Base-by-base conservation (phyloP, 2,888 invertebrate genomes). In the Calliopum simillimum region DNA sequence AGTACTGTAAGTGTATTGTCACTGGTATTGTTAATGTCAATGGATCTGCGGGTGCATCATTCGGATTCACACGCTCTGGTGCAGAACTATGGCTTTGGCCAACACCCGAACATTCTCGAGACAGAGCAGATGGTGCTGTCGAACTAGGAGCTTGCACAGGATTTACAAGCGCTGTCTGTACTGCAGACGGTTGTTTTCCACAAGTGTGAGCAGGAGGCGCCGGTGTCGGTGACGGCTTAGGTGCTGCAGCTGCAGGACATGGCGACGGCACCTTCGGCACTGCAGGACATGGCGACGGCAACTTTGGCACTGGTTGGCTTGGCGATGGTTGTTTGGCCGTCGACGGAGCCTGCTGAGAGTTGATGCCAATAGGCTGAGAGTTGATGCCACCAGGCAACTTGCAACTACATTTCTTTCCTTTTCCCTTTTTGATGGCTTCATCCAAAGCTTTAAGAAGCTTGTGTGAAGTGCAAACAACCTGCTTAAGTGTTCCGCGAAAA, bases 361-460 rank as follows among this genome's bases (percentile, higher is more conserved):
- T 33, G n/a, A n/a, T n/a, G n/a, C n/a, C n/a, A n/a, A n/a, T n/a
- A n/a, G n/a, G n/a, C n/a, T n/a, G n/a, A n/a, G n/a, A n/a, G n/a
- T n/a, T n/a, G n/a, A n/a, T n/a, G 6, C 46, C 53, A 55, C 14
- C 44, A 11, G 65, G 21, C 44, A 51, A 12, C 33, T 41, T 23
- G 19, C 65, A 53, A 16, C 53, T 25, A 6, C 43, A 51, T 33
- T 13, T 33, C 16, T 59, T 33, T 33, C 5, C 5, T 33, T 33
- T 33, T 1, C 33, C 33, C 8, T 33, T 33, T 41, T 46, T 58
- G 14, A 49, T 19, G 4, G 51, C 46, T 13, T 81, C 77, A n/a
- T 80, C 79, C 6, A 76, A 76, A 3, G 76, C 72, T 14, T 71
- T 72, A 1, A 81, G 64, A 33, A 81, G 62, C 70, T 74, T 73